These are phyloP conservation scores for Latheticus oryzae DNA, from an alignment of 2,888 invertebrate species.

Conservation along the genomic window DNA sequence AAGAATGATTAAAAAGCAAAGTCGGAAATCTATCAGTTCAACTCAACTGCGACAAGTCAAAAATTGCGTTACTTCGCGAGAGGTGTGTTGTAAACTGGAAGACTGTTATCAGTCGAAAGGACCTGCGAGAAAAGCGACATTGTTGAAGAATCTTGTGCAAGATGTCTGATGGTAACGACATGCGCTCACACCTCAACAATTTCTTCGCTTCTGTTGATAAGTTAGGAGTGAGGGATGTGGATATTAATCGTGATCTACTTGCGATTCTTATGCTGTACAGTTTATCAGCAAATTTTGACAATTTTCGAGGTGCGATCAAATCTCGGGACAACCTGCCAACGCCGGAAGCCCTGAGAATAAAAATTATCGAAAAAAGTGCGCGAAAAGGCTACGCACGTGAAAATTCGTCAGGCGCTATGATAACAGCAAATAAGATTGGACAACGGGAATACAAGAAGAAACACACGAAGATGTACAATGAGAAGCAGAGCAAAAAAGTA, in stretches of 20 bases:
- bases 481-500: too few relatives aligned
- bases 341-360: conserved; percentile 1
- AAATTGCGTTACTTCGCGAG: conserved; percentile 54
- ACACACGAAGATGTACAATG: too few relatives aligned
- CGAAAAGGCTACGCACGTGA: not conserved
- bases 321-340: conserved; percentile 3
- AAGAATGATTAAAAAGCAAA: too few relatives aligned
- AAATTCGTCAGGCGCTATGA: not conserved
- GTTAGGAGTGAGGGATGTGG: conserved; percentile 54
- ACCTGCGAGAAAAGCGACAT: conserved; percentile 60
- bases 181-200: conserved; percentile 55
- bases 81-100: conserved; percentile 59
- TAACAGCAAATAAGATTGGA: too few relatives aligned
- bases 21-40: too few relatives aligned
- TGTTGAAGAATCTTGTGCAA: conserved; percentile 60
- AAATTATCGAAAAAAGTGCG: conserved; percentile 3
- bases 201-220: conserved; percentile 60
- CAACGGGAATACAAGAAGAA: too few relatives aligned
- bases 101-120: conserved; percentile 59
- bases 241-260: conserved; percentile 55
- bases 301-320: conserved; percentile 39
- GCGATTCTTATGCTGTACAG: conserved; percentile 58
- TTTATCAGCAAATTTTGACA: conserved; percentile 54
- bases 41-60: too few relatives aligned
- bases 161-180: conserved; percentile 56